These are phyloP conservation scores for Metridium senile DNA, from an alignment of 92 coral and sea anemone species.

Conservation along the genomic window DNA sequence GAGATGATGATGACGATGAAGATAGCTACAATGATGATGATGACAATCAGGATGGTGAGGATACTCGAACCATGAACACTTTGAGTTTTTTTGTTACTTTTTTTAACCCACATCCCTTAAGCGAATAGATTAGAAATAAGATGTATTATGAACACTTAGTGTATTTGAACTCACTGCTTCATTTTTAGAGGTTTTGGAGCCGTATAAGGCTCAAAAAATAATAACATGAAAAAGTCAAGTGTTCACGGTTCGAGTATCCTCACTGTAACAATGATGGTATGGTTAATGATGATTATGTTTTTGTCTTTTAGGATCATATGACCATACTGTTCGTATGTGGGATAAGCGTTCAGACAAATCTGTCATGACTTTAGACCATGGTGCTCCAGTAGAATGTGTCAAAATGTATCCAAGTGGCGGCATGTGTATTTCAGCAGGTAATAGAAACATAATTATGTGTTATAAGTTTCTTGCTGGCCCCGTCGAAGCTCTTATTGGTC, in stretches of 20 bases:
- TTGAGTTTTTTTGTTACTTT: too few relatives aligned
- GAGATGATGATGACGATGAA: background rate
- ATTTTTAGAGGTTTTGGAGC: too few relatives aligned
- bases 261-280: background rate
- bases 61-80: too few relatives aligned
- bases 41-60: too few relatives aligned
- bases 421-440: constrained; percentile 93
- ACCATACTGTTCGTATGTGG: constrained; percentile 93
- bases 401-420: constrained; percentile 86
- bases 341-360: constrained; percentile 76
- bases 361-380: constrained; percentile 85
- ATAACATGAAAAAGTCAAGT: too few relatives aligned
- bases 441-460: background rate
- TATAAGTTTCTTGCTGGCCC: constrained; percentile 37
- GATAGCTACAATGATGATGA: background rate
- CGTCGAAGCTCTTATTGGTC: constrained; percentile 75
- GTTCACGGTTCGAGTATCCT: too few relatives aligned
- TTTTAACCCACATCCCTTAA: too few relatives aligned
- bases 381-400: constrained; percentile 88
- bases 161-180: too few relatives aligned
- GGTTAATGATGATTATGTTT: background rate
- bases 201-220: too few relatives aligned
- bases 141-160: too few relatives aligned
- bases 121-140: too few relatives aligned
- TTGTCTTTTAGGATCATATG: constrained; percentile 74